These are phyloP conservation scores for Drosophila cognata DNA, from an alignment of 2,888 invertebrate genomes.

Conservation along the genomic window DNA sequence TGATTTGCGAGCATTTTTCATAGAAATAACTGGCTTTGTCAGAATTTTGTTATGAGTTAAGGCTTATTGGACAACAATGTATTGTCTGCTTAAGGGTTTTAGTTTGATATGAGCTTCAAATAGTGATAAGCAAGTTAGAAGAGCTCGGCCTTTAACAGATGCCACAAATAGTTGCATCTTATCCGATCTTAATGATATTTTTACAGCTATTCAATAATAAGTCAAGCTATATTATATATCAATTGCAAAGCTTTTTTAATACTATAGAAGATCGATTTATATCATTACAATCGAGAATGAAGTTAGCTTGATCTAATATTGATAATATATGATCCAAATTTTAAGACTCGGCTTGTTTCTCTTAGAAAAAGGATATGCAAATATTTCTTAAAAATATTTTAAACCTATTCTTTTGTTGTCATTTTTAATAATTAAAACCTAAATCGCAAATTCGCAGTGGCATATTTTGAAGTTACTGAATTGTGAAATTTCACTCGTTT, in stretches of 20 bases:
- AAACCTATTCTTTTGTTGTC: accelerated
- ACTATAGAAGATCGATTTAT: neutral
- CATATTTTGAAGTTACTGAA: neutral
- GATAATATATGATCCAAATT: neutral
- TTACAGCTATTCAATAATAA: neutral
- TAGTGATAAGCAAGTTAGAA: neutral
- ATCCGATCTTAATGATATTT: neutral
- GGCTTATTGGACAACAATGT: no score
- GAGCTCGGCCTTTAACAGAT: neutral
- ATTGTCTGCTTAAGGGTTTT: no score
- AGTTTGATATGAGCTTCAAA: neutral
- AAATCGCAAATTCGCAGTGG: neutral
- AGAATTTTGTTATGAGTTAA: neutral
- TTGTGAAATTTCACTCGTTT: neutral
- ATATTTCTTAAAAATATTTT: neutral
- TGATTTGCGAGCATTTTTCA: neutral
- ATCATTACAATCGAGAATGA: neutral
- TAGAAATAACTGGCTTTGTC: neutral
- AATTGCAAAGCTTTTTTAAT: neutral
- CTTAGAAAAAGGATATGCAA: neutral
- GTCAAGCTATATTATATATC: neutral
- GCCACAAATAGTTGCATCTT: neutral
- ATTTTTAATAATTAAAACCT: neutral
- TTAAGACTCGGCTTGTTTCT: neutral
- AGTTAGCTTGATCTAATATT: neutral